phyloP scores from a whole-genome alignment of 2,113 vertebrate species.

The Salvelinus alpinus region DNA sequence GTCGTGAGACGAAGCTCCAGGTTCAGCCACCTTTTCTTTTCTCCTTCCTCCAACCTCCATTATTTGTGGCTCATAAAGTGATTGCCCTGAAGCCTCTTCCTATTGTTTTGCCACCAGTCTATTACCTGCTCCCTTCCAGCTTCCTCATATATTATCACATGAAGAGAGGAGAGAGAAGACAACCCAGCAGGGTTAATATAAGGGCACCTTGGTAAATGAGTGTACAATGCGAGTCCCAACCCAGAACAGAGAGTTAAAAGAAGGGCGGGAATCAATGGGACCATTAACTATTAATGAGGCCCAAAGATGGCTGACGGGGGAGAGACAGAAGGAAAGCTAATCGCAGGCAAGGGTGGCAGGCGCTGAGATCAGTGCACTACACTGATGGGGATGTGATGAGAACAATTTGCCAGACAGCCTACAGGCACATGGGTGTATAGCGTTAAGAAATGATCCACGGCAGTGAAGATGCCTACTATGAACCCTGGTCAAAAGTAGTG shows the following conservation, averaged over 20 bases:
- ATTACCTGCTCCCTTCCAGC: conserved; percentile 28
- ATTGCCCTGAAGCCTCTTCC: conserved; percentile 30
- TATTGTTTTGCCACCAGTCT: conserved; percentile 34
- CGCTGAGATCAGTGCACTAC: neutral
- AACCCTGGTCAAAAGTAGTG: no score
- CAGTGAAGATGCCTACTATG: neutral
- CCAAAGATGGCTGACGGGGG: conserved; percentile 3
- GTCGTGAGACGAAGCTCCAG: conserved; percentile 24
- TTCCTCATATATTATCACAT: conserved; percentile 32
- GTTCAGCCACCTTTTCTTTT: conserved; percentile 24
- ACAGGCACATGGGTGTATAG: conserved; percentile 20
- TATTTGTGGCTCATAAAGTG: conserved; percentile 35
- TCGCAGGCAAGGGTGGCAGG: conserved; percentile 3
- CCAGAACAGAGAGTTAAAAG: conserved; percentile 40
- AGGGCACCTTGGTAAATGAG: conserved; percentile 58
- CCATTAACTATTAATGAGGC: conserved; percentile 71
- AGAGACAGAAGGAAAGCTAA: conserved; percentile 24
- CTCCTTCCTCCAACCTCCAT: conserved; percentile 34
- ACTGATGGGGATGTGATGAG: conserved; percentile 11
- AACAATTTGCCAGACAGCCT: conserved; percentile 28
- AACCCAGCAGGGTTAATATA: conserved; percentile 64
- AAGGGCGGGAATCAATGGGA: conserved; percentile 57
- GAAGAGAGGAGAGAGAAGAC: conserved; percentile 11
- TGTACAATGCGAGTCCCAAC: conserved; percentile 33
- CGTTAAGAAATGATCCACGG: conserved; percentile 18